Conservation (phyloP, 2,113 vertebrate genomes). For the Butorides virescens region DNA sequence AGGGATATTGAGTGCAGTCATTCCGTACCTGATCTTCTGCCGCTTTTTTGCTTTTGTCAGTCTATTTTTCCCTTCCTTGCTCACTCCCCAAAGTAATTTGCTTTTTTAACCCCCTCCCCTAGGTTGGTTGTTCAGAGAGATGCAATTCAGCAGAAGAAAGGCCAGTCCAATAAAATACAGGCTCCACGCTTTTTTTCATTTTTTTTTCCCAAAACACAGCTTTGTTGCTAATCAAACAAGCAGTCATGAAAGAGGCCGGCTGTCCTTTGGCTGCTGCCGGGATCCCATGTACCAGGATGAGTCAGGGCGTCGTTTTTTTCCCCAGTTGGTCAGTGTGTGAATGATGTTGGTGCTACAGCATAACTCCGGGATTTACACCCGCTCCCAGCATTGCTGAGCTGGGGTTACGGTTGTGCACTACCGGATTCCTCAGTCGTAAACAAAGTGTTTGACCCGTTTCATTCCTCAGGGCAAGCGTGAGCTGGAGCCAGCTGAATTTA, state of each 20-base stretch:
- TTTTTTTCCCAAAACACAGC: neutral
- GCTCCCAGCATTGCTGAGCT: neutral
- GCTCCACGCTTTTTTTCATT: neutral
- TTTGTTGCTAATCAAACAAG: neutral
- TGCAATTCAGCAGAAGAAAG: neutral
- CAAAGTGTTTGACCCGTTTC: slow-evolving; percentile 55
- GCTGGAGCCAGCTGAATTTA: slow-evolving; percentile 52
- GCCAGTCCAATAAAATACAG: neutral
- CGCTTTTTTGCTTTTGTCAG: neutral
- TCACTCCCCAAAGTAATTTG: neutral
- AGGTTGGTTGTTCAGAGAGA: neutral
- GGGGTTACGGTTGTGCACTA: slow-evolving; percentile 9
- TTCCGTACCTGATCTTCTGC: neutral
- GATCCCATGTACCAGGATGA: accelerated
- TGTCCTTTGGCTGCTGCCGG: neutral
- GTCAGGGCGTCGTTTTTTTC: neutral
- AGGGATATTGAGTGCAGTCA: neutral
- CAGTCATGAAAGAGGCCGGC: accelerated
- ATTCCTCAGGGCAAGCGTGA: slow-evolving; percentile 16
- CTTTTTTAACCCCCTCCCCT: neutral
- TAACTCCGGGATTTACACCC: slow-evolving; percentile 27
- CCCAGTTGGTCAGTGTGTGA: neutral
- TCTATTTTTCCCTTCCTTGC: neutral
- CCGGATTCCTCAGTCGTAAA: slow-evolving; percentile 54
- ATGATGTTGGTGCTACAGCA: neutral